Evolutionary conservation across 2,797 vertebrate species (phyloP), one percentile per base, ranked within the genome.

Genomic region (Prionace glauca): DNA sequence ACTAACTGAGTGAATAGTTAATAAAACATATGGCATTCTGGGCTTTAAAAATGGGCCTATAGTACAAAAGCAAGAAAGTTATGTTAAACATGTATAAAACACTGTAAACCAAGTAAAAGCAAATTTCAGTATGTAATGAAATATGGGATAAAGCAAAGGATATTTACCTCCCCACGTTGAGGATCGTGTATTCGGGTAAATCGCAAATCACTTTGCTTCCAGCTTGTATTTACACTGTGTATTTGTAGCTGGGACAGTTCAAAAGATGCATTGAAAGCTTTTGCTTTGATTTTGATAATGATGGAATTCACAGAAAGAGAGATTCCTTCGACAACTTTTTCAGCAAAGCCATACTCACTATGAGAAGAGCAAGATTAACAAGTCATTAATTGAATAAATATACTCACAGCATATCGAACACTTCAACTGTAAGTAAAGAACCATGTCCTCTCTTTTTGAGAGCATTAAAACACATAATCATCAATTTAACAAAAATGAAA

Each of bases 301-400:
- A 99, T 99, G 96, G 99, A 99, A 97, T 99, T 99, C 96, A 99
- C 98, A 96, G 99, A 99, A 96, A 99, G 98, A 9, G 99, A 98
- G 96, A 99, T 99, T 94, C 99, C 99, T 97, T 99, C 99, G 45
- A 99, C 99, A 95, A 99, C 99, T 97, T 99, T 99, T 97, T 99
- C 99, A 95, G 99, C 99, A 98, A 99, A 99, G 96, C 99, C 98
- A 96, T 99, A 99, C 97, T 99, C 99, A 97, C 99, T 99, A 79
- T 36, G 93, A 10, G 96, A 24, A 96, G 97, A 97, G 97, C 96
- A 96, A 96, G 97, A 97, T 96, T 67, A 0, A 96, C 41, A 69
- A 65, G 87, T 50, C 95, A 95, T 95, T 92, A 95, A 87, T 26
- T 67, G 94, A 74, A 96, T 90, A 86, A 95, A 92, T 69, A 95